phyloP scores from a whole-genome alignment of 2,113 vertebrate species.

The Thunnus maccoyii region DNA sequence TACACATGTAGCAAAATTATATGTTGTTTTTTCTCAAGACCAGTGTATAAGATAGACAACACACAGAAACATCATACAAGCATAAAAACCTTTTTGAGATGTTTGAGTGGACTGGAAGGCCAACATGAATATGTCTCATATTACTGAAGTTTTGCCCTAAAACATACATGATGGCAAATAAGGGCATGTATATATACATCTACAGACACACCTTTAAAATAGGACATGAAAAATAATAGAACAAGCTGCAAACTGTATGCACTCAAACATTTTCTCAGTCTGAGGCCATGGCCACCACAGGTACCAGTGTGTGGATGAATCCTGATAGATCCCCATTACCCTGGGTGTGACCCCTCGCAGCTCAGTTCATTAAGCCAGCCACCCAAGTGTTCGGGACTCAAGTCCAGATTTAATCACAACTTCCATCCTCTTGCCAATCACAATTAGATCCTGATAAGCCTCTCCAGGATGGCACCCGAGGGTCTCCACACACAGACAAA shows the following conservation, averaged over 20 bases:
- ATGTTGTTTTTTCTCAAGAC: background rate
- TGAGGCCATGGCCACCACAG: slow-evolving; percentile 30
- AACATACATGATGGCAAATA: no score
- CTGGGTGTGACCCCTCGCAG: slow-evolving; percentile 74
- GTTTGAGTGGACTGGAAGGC: no score
- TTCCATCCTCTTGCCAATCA: slow-evolving; percentile 83
- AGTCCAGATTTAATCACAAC: slow-evolving; percentile 84
- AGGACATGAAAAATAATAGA: no score
- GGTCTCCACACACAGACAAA: slow-evolving; percentile 69
- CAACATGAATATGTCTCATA: background rate
- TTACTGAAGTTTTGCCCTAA: no score
- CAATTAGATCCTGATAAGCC: slow-evolving; percentile 80
- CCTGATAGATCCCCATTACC: slow-evolving; percentile 83
- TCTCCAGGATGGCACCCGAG: slow-evolving; percentile 68
- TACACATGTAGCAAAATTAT: background rate
- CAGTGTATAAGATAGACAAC: background rate
- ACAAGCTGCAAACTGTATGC: background rate
- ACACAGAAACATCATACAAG: background rate
- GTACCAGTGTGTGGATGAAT: slow-evolving; percentile 57
- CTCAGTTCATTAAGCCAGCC: slow-evolving; percentile 83
- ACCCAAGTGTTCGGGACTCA: slow-evolving; percentile 69
- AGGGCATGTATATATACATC: no score
- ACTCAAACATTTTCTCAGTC: slow-evolving; percentile 22
- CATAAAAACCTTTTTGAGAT: no score
- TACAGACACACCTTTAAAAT: background rate